Percentiles rank a stretch among this genome's conserved stretches.
These are phyloP conservation scores for Palythoa heliodiscus DNA, from an alignment of 92 coral and sea anemone species.

Conservation along the genomic window DNA sequence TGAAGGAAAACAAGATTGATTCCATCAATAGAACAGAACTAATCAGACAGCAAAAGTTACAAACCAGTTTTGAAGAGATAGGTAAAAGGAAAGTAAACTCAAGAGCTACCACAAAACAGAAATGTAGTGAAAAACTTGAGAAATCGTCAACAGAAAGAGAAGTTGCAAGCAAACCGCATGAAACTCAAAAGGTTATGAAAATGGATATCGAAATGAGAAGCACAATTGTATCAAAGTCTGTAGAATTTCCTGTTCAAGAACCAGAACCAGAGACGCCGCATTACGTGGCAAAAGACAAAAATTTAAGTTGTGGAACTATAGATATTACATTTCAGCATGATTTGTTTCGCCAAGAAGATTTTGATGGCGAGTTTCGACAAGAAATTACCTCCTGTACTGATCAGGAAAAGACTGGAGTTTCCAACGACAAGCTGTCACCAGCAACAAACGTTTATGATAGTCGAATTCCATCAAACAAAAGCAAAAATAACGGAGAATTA, in stretches of 20 bases:
- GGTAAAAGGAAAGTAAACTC: background rate
- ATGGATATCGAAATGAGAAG: background rate
- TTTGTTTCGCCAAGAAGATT: background rate
- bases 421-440: background rate
- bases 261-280: constrained; percentile 8
- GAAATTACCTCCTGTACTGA: background rate
- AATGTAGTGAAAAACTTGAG: background rate
- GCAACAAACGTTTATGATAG: background rate
- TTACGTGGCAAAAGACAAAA: background rate
- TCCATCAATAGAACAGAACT: background rate
- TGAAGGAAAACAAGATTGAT: background rate
- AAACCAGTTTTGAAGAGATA: background rate
- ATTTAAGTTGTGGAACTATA: background rate
- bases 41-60: background rate
- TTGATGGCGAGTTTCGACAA: background rate
- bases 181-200: background rate
- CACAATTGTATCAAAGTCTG: background rate
- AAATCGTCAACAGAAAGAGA: background rate
- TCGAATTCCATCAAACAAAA: background rate
- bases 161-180: background rate
- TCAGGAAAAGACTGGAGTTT: background rate
- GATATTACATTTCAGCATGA: background rate
- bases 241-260: background rate
- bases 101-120: background rate
- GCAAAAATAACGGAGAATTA: background rate